Base-by-base conservation (phyloP, 2,113 vertebrate species). In the Coregonus clupeaformis region DNA sequence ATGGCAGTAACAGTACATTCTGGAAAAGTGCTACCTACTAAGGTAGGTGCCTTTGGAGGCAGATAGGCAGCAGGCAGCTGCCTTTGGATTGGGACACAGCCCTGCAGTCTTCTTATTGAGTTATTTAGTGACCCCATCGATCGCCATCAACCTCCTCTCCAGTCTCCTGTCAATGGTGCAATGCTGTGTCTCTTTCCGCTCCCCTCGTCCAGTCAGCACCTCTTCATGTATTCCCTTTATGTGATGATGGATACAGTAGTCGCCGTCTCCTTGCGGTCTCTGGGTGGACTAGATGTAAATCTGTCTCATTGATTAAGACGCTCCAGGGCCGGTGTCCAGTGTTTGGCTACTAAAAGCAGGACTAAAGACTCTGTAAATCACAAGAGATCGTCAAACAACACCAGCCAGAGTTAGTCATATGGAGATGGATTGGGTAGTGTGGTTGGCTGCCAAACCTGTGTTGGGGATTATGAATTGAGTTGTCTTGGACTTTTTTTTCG, bases 211-310 rank as follows among this genome's bases (percentile, higher is more conserved):
- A 52, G 47, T 90, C 88, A 84, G 82, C 82, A 76, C 16, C 47
- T 18, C 78, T 64, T 3, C 36, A 30, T 30, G 55, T 25, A 63
- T 72, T 22, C 68, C 18, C 60, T 73, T 65, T 86, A 90, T 89
- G 80, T 90, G 88, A 87, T 89, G 88, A 90, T 75, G 16, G 66
- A 80, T 75, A 84, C 79, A 82, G 57, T 22, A 24, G 57, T n/a
- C n/a, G 1, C n/a, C 20, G 18, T 22, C n/a, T 60, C 57, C 57
- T 0, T 22, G 18, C n/a, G n/a, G 66, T 2, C 32, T 5, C 3
- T 2, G 1, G 22, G 68, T 55, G 20, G 68, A 76, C 77, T 9
- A 55, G 68, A 83, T 78, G 82, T 86, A 83, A 85, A 88, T 91
- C 84, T 76, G 47, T 62, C 74, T 14, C 73, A 72, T 71, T 69